Conservation (phyloP, 2,113 vertebrate species). For the Dendropsophus ebraccatus region DNA sequence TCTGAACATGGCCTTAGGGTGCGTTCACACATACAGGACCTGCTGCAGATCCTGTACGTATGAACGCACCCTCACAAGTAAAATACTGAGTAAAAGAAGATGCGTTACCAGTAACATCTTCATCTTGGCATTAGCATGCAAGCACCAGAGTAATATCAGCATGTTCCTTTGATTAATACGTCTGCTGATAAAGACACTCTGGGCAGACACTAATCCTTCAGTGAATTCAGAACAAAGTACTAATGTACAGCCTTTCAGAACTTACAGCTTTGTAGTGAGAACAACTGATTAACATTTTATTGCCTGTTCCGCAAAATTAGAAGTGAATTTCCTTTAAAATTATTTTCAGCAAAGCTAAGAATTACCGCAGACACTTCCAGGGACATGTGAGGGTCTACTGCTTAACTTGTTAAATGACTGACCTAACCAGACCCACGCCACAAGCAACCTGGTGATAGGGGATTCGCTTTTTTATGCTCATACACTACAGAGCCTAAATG, state of each 20-base stretch:
- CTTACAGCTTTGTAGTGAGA: conserved; percentile 22
- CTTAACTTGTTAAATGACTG: background rate
- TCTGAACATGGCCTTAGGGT: too few relatives aligned
- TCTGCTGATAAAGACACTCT: conserved; percentile 37
- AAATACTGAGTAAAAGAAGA: background rate
- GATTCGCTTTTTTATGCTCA: too few relatives aligned
- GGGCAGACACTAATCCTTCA: conserved; percentile 36
- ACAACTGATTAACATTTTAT: conserved; percentile 4
- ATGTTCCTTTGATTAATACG: conserved; percentile 39
- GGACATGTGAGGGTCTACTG: background rate
- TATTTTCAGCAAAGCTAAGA: background rate
- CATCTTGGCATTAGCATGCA: conserved; percentile 28
- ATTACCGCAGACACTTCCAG: background rate
- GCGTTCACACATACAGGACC: too few relatives aligned
- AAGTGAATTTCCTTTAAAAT: background rate
- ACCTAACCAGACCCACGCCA: background rate
- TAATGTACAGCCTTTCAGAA: background rate
- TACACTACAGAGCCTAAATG: too few relatives aligned
- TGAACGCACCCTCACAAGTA: too few relatives aligned
- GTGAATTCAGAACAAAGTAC: conserved; percentile 47
- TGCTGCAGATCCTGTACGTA: too few relatives aligned
- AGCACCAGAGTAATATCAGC: conserved; percentile 19
- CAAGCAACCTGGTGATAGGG: too few relatives aligned
- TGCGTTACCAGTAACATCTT: background rate
- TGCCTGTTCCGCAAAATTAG: background rate